These are phyloP conservation scores for Scomberomorus guttatus DNA, from an alignment of 2,797 vertebrate genomes.

Conservation along the genomic window DNA sequence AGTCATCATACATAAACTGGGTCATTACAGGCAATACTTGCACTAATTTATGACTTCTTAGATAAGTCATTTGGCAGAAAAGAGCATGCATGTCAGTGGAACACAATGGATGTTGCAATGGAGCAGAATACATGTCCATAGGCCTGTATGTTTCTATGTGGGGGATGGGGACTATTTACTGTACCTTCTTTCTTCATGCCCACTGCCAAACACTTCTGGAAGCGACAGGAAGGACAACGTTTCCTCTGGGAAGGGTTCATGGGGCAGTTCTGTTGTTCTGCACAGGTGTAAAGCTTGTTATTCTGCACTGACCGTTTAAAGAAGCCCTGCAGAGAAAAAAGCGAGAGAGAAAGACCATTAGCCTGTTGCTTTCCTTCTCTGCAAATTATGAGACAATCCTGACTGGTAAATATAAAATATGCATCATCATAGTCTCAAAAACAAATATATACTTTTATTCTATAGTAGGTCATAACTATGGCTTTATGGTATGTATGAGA, in stretches of 20 bases:
- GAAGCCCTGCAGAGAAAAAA: slow-evolving; percentile 77
- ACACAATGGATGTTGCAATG: slow-evolving; percentile 11
- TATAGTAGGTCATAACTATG: background rate
- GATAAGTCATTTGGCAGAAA: slow-evolving; percentile 62
- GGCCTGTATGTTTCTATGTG: background rate
- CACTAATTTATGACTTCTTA: slow-evolving; percentile 70
- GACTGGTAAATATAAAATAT: background rate
- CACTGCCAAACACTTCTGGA: slow-evolving; percentile 89
- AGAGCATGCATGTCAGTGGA: slow-evolving; percentile 29
- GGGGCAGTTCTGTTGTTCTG: slow-evolving; percentile 85
- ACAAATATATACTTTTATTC: background rate
- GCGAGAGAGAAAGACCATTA: background rate
- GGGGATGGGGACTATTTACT: background rate
- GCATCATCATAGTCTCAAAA: background rate
- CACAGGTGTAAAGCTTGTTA: slow-evolving; percentile 87
- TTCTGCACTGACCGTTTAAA: slow-evolving; percentile 90
- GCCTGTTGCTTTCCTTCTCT: background rate
- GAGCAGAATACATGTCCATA: background rate
- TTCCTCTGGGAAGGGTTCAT: slow-evolving; percentile 88
- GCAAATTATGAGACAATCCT: background rate
- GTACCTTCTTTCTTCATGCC: slow-evolving; percentile 90
- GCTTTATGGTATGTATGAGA: background rate
- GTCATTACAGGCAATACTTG: slow-evolving; percentile 49
- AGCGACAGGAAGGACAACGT: slow-evolving; percentile 87
- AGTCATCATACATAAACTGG: slow-evolving; percentile 51